Conservation (phyloP, 2,113 vertebrate species). For the Halcyon malimbica region DNA sequence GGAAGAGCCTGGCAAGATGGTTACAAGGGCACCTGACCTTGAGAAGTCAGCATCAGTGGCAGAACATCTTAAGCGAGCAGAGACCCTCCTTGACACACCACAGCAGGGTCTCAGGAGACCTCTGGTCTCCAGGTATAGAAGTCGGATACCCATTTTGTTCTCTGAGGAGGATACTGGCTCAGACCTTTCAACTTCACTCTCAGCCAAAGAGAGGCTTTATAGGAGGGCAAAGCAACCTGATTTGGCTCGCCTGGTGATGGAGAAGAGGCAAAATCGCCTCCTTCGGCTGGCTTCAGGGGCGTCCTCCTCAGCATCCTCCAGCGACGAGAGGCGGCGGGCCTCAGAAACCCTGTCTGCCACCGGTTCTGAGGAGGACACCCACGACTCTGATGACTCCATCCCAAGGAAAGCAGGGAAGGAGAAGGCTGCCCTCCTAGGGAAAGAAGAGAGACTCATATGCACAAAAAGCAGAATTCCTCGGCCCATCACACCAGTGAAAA, state of each 20-base stretch:
- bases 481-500: slow-evolving; percentile 78
- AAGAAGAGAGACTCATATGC: slow-evolving; percentile 66
- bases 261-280: slow-evolving; percentile 86
- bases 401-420: slow-evolving; percentile 73
- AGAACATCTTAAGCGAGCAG: slow-evolving; percentile 49
- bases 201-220: slow-evolving; percentile 77
- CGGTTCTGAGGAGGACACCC: slow-evolving; percentile 91
- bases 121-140: slow-evolving; percentile 71
- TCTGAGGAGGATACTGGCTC: slow-evolving; percentile 89
- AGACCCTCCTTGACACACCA: not conserved
- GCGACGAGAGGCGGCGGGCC: slow-evolving; percentile 79
- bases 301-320: slow-evolving; percentile 89
- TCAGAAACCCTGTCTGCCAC: slow-evolving; percentile 88
- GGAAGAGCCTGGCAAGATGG: slow-evolving; percentile 36
- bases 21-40: slow-evolving; percentile 13
- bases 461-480: slow-evolving; percentile 88
- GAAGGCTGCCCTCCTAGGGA: slow-evolving; percentile 43
- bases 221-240: slow-evolving; percentile 81
- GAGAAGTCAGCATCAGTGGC: not conserved
- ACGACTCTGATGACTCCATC: slow-evolving; percentile 80
- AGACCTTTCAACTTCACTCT: slow-evolving; percentile 81
- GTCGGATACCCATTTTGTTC: slow-evolving; percentile 89
- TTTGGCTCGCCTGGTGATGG: slow-evolving; percentile 86
- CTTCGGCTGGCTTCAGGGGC: slow-evolving; percentile 84
- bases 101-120: slow-evolving; percentile 42